A percentile compares a stretch with the other conserved stretches of the same genome.
Conservation (phyloP, 2,797 vertebrate species). For the Macroramphosus scolopax region DNA sequence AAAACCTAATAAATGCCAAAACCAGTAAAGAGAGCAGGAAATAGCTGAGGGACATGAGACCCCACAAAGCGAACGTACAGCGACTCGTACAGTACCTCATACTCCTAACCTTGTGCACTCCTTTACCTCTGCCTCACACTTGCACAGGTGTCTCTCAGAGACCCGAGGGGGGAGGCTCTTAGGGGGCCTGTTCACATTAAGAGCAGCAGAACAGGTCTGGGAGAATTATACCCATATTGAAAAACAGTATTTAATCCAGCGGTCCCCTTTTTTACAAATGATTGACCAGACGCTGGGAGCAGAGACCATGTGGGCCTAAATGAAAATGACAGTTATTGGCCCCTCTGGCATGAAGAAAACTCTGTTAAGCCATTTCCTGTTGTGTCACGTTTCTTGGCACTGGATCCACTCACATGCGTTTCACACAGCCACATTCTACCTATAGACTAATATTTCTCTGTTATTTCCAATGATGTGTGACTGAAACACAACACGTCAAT, state of each 20-base stretch:
- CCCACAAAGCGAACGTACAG: constrained; percentile 53
- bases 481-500: not conserved
- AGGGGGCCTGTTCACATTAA: constrained; percentile 35
- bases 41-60: constrained; percentile 45
- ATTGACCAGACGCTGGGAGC: constrained; percentile 73
- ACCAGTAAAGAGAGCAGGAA: constrained; percentile 56
- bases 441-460: too few relatives aligned
- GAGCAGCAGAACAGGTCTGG: constrained; percentile 33
- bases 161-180: constrained; percentile 15
- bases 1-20: constrained; percentile 75
- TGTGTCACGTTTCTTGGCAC: constrained; percentile 83
- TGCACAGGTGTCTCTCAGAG: constrained; percentile 53
- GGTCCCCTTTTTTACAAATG: constrained; percentile 66
- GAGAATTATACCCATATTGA: constrained; percentile 56
- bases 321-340: constrained; percentile 83
- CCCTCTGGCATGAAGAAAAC: constrained; percentile 72
- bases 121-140: constrained; percentile 53
- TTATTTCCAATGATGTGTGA: constrained; percentile 17
- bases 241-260: constrained; percentile 64
- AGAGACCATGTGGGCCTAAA: constrained; percentile 75
- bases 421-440: constrained; percentile 64
- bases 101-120: constrained; percentile 29
- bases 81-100: constrained; percentile 36
- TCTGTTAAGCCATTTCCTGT: constrained; percentile 83
- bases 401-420: constrained; percentile 77